Percentiles rank a stretch among this genome's conserved stretches.
Conservation (phyloP, 2,888 invertebrate genomes). For the Minunthozetes semirufus region DNA sequence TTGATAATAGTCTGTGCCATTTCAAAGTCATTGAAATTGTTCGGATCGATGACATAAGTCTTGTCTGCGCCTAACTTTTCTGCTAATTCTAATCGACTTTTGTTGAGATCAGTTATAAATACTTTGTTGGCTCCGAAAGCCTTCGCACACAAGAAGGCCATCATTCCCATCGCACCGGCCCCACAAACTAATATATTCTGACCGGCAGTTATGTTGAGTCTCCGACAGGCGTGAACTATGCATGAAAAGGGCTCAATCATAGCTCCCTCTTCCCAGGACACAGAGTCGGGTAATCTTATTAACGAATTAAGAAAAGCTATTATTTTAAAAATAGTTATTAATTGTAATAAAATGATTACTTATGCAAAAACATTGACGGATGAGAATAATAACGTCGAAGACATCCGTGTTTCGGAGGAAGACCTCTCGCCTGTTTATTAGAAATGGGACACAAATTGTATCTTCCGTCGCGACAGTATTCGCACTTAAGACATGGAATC, state of each 20-base stretch:
- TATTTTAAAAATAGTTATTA: slow-evolving; percentile 44
- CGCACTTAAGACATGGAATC: slow-evolving; percentile 74
- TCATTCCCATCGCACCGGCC: slow-evolving; percentile 59
- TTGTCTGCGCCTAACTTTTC: slow-evolving; percentile 48
- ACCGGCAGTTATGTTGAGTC: slow-evolving; percentile 45
- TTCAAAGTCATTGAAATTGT: slow-evolving; percentile 50
- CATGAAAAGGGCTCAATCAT: slow-evolving; percentile 82
- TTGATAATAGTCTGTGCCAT: slow-evolving; percentile 29
- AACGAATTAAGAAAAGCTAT: not conserved
- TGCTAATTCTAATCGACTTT: slow-evolving; percentile 47
- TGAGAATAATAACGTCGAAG: slow-evolving; percentile 78
- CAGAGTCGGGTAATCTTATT: not conserved
- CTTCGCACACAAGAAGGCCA: slow-evolving; percentile 46
- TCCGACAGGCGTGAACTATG: slow-evolving; percentile 46
- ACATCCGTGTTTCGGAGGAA: slow-evolving; percentile 85
- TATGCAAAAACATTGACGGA: slow-evolving; percentile 56
- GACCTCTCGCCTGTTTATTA: slow-evolving; percentile 75
- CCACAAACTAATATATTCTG: slow-evolving; percentile 46
- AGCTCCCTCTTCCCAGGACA: slow-evolving; percentile 81
- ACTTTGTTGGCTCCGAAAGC: slow-evolving; percentile 46
- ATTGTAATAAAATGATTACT: not conserved
- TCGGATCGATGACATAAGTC: slow-evolving; percentile 45
- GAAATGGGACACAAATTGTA: slow-evolving; percentile 82
- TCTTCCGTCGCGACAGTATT: slow-evolving; percentile 74
- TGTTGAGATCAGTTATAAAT: slow-evolving; percentile 43